Evolutionary conservation across 2,888 invertebrate genomes (phyloP).

Genomic region (Steromphala cineraria): DNA sequence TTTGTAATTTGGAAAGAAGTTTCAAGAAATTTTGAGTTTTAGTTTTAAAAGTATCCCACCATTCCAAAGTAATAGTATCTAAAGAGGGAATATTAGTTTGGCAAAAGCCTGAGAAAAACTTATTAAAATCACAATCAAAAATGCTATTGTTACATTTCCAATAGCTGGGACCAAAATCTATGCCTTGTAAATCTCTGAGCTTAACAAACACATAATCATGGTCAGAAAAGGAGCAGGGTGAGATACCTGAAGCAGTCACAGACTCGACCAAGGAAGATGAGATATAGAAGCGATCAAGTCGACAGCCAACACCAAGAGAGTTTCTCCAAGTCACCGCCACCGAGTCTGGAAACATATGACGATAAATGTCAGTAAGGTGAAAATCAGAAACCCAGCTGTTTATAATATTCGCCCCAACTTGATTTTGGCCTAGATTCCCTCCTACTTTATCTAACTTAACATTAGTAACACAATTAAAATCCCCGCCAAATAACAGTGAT

Average conservation of each 20-base stretch:
- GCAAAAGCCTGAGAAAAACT: not conserved
- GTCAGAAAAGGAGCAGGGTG: not conserved
- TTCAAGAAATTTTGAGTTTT: not conserved
- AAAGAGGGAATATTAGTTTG: not conserved
- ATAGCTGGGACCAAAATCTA: not conserved
- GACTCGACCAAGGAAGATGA: not conserved
- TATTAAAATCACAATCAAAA: not conserved
- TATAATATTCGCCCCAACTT: not conserved
- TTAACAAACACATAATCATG: conserved; percentile 20
- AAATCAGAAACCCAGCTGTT: not conserved
- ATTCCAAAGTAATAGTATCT: not conserved
- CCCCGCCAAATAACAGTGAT: conserved; percentile 4
- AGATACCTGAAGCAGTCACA: not conserved
- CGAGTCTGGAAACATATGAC: not conserved
- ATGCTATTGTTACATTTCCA: not conserved
- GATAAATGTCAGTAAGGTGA: not conserved
- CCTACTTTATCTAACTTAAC: not conserved
- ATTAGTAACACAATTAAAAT: conserved; percentile 10
- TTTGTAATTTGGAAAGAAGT: not conserved
- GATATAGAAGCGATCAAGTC: not conserved
- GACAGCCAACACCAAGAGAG: not conserved
- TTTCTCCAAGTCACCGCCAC: not conserved
- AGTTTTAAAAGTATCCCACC: not conserved
- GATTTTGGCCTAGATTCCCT: not conserved
- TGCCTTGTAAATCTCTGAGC: conserved; percentile 19